Evolutionary conservation across 2,797 vertebrate species (phyloP), one percentile per base, ranked within the genome.

Genomic region (Amphiprion clarkii): DNA sequence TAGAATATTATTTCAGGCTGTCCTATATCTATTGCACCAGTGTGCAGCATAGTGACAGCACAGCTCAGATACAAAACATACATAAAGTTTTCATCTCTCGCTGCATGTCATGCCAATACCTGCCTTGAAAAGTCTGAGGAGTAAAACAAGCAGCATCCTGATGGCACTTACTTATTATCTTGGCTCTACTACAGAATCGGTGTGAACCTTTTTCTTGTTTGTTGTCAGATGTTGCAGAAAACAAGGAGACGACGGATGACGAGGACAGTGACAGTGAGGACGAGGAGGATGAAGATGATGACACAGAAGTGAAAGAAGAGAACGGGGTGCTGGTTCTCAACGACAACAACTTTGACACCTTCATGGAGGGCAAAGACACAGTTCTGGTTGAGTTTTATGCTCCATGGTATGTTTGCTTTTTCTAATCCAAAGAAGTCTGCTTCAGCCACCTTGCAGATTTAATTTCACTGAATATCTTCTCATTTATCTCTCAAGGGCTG

Each of bases 371-470:
- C 74, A 98, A 97, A 88, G 98, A 99, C 79, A 97, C 96, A 0
- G 96, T 99, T 27, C 91, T 99, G 54, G 83, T 99, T 57, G 98
- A 99, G 90, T 99, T 99, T 85, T 99, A 99, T 0, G 98, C 98
- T 0, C 98, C 98, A 0, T 99, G 98, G 98, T 99, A 82, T 55
- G 95, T 88, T 61, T 23, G 6, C 33, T 42, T 12, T 42, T 42
- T 42, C 12, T 42, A 3, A 14, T 42, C 40, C 13, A 14, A 42
- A 14, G 40, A 42, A 14, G 3, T 42, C 14, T 42, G 13, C 40
- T 42, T 42, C 14, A 8, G 33, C 2, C 33, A 33, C 33, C 33
- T 33, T 33, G 36, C 11, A 39, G 11, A 11, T 39, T 11, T 39
- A 2, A 39, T 39, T 11, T 11, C 2, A 10, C 2, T 39, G 10